These are phyloP conservation scores for Scaptomyza flava DNA, from an alignment of 2,888 invertebrate species.

Conservation along the genomic window DNA sequence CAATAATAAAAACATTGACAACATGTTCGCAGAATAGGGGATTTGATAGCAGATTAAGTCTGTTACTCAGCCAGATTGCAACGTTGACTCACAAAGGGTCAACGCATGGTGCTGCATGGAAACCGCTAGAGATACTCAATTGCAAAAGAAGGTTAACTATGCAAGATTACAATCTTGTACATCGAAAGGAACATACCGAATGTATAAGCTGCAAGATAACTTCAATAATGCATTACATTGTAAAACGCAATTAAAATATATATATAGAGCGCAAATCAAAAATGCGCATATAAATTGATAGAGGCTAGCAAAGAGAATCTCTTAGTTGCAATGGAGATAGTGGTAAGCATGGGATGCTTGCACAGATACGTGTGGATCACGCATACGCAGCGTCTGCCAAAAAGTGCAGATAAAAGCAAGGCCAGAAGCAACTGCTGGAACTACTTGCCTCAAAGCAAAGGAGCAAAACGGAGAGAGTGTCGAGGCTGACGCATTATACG, in stretches of 20 bases:
- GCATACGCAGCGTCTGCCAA: conserved; percentile 58
- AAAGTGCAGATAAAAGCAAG: conserved; percentile 43
- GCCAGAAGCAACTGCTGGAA: conserved; percentile 19
- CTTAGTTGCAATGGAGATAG: no score
- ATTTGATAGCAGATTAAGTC: no score
- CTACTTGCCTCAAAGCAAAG: conserved; percentile 25
- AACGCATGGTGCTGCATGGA: no score
- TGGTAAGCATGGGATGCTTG: no score
- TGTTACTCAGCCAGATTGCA: no score
- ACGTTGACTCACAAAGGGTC: no score
- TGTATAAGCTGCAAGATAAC: no score
- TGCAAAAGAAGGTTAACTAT: neutral
- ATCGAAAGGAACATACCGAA: no score
- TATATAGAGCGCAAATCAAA: neutral
- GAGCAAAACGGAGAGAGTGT: conserved; percentile 42
- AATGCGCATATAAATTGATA: neutral
- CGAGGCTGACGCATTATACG: conserved; percentile 72
- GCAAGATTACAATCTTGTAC: neutral
- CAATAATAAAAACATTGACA: neutral
- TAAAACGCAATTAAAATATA: no score
- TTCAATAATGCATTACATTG: no score
- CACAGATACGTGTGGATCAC: neutral
- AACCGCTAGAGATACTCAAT: no score
- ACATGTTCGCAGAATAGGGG: neutral
- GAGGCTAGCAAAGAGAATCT: neutral